phyloP scores from a whole-genome alignment of 2,113 vertebrate genomes.

The Oreocharis arfaki region DNA sequence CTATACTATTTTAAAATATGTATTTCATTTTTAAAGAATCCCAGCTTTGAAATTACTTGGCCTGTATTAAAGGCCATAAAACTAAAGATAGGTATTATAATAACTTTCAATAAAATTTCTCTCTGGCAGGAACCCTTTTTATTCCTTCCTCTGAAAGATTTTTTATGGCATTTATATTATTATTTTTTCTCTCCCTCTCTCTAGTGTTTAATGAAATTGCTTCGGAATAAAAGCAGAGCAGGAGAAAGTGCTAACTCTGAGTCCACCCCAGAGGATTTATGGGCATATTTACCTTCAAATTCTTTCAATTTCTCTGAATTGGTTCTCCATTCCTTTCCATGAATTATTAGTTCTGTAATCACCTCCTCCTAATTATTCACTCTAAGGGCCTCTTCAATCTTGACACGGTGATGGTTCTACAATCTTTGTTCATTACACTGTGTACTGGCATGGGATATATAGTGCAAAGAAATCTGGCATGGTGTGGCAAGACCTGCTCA shows the following conservation, averaged over 20 bases:
- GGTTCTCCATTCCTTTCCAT: conserved; percentile 49
- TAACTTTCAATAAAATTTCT: conserved; percentile 74
- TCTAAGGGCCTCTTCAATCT: conserved; percentile 56
- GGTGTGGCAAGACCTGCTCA: not conserved
- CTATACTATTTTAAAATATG: conserved; percentile 65
- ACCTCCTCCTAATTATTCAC: conserved; percentile 72
- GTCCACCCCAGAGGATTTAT: conserved; percentile 66
- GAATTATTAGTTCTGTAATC: conserved; percentile 69
- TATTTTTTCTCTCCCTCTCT: conserved; percentile 46
- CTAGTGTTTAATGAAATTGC: conserved; percentile 71
- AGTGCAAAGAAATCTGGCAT: not conserved
- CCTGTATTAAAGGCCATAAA: conserved; percentile 66
- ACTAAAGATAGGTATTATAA: conserved; percentile 74
- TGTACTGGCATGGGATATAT: conserved; percentile 6
- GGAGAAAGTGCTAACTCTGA: conserved; percentile 58
- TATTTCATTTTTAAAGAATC: conserved; percentile 67
- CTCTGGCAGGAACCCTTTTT: conserved; percentile 62
- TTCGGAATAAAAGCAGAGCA: conserved; percentile 59
- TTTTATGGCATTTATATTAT: conserved; percentile 70
- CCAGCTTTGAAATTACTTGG: conserved; percentile 67
- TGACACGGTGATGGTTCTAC: not conserved
- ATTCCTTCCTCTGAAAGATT: conserved; percentile 65
- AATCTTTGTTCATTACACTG: conserved; percentile 59
- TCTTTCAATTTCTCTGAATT: conserved; percentile 53
- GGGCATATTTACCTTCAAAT: conserved; percentile 67